Evolutionary conservation across 2,113 vertebrate species (phyloP).

Genomic region (Orycteropus afer): DNA sequence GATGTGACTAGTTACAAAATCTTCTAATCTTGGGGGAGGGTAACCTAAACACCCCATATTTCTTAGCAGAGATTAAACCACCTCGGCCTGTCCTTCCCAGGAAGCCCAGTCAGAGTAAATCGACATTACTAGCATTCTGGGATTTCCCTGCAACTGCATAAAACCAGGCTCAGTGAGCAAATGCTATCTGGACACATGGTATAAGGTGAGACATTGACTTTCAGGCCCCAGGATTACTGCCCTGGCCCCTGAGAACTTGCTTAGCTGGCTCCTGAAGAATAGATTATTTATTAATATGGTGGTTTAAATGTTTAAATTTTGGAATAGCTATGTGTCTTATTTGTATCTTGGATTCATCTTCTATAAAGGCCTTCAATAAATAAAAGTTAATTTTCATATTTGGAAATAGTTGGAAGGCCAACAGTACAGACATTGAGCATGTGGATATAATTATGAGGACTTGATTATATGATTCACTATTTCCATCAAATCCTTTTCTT

Average conservation of each 20-base stretch:
- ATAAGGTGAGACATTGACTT: not conserved
- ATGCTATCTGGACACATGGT: not conserved
- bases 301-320: not conserved
- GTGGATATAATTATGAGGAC: not conserved
- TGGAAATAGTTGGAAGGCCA: not conserved
- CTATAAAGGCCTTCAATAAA: not conserved
- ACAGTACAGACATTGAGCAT: not conserved
- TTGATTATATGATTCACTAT: not conserved
- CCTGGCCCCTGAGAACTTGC: not conserved
- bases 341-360: not conserved
- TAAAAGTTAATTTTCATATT: not conserved
- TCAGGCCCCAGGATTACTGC: not conserved
- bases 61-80: not conserved
- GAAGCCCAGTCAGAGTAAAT: not conserved
- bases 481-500: not conserved
- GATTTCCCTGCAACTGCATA: not conserved
- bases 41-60: not conserved
- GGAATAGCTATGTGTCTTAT: not conserved
- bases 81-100: not conserved
- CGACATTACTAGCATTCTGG: not conserved
- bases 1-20: not conserved
- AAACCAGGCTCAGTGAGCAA: not conserved
- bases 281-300: not conserved
- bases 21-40: not conserved
- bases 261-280: not conserved